A percentile compares a stretch with the other conserved stretches of the same genome.
These are phyloP conservation scores for Drosophila fulvimacula DNA, from an alignment of 2,888 invertebrate genomes.

Conservation along the genomic window DNA sequence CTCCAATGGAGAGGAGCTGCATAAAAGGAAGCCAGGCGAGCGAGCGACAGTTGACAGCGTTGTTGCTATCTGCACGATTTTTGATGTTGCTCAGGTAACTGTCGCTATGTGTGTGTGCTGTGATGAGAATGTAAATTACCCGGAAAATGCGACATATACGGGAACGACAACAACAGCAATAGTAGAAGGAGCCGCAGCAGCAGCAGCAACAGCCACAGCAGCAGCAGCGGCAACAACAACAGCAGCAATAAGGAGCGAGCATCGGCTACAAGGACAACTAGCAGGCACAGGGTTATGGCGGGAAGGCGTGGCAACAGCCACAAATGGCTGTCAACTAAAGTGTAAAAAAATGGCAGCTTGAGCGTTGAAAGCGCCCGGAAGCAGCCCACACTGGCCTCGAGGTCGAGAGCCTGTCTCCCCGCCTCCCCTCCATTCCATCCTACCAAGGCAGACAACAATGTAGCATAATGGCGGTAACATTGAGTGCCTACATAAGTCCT, in stretches of 20 bases:
- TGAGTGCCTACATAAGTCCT: slow-evolving; percentile 82
- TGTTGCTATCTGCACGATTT: slow-evolving; percentile 33
- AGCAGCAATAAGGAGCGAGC: slow-evolving; percentile 26
- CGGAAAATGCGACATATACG: slow-evolving; percentile 74
- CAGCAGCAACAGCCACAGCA: slow-evolving; percentile 1
- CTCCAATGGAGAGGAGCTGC: slow-evolving; percentile 6
- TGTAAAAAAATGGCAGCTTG: slow-evolving; percentile 70
- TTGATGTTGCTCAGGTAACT: slow-evolving; percentile 29
- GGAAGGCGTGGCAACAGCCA: slow-evolving; percentile 48
- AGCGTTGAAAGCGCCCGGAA: slow-evolving; percentile 70
- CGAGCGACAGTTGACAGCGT: slow-evolving; percentile 23
- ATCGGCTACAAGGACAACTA: slow-evolving; percentile 49
- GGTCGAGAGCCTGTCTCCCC: slow-evolving; percentile 37
- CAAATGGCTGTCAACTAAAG: slow-evolving; percentile 79
- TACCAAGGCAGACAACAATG: slow-evolving; percentile 64
- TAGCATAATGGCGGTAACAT: slow-evolving; percentile 75
- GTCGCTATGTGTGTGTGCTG: slow-evolving; percentile 36
- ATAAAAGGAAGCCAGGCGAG: background rate
- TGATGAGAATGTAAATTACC: slow-evolving; percentile 78
- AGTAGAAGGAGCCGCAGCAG: background rate
- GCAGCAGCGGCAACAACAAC: slow-evolving; percentile 17
- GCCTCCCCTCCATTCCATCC: slow-evolving; percentile 1
- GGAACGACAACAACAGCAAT: slow-evolving; percentile 26
- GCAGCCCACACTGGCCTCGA: slow-evolving; percentile 42
- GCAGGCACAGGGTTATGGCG: slow-evolving; percentile 10